Evolutionary conservation across 92 coral and sea anemone genomes (phyloP).

Genomic region (Porites divaricata): DNA sequence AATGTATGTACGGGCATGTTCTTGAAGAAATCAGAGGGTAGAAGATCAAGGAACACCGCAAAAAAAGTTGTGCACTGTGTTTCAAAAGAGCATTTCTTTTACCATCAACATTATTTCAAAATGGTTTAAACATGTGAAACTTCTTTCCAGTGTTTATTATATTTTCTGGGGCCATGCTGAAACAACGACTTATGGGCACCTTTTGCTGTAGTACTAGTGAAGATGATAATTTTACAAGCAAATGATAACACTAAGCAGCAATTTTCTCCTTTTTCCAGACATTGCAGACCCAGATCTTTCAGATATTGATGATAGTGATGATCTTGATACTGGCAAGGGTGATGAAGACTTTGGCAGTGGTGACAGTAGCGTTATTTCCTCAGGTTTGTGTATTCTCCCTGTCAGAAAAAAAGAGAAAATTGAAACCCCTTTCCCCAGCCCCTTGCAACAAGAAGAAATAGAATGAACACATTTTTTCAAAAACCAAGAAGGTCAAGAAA

Average conservation of each 20-base stretch:
- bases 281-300: constrained; percentile 34
- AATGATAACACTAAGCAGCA: no score
- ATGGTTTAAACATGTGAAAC: neutral
- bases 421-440: no score
- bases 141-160: constrained; percentile 1
- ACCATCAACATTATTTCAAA: neutral
- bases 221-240: no score
- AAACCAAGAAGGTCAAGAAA: no score
- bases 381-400: no score
- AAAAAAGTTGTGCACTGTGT: neutral
- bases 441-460: no score
- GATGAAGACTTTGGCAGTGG: neutral
- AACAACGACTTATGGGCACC: neutral
- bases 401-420: no score
- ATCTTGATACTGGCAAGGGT: no score
- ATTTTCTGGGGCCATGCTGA: neutral
- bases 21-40: neutral
- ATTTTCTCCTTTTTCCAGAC: neutral
- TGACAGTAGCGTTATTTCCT: neutral
- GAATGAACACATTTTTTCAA: no score
- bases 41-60: neutral
- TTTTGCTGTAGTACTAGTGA: neutral
- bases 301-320: constrained; percentile 8
- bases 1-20: neutral
- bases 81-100: constrained; percentile 3